A percentile compares a stretch with the other conserved stretches of the same genome.
These are phyloP conservation scores for Oreochromis spilurus DNA, from an alignment of 2,113 vertebrate genomes.

Conservation along the genomic window DNA sequence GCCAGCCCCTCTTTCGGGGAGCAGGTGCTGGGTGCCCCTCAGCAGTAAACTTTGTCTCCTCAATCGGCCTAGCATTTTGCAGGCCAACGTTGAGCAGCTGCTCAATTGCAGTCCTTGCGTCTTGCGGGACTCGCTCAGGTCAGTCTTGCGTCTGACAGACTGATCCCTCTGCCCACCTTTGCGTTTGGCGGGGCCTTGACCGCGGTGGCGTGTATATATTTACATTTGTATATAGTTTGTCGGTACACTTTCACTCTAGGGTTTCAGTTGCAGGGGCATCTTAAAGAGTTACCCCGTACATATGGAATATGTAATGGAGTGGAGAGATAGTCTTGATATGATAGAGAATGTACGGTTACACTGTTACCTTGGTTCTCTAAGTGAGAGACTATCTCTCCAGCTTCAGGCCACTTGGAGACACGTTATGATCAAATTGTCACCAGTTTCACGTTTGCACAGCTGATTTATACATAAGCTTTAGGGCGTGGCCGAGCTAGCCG, in stretches of 20 bases:
- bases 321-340: neutral
- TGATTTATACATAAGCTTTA: neutral
- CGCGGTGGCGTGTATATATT: neutral
- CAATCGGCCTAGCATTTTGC: neutral
- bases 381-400: neutral
- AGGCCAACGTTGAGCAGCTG: neutral
- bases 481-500: neutral
- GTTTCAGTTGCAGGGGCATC: neutral
- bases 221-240: neutral
- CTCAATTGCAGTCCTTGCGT: neutral
- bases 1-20: neutral
- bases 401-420: neutral
- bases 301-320: neutral
- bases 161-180: neutral
- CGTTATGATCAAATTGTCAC: neutral
- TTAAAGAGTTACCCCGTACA: neutral
- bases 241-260: neutral
- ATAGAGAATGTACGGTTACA: neutral
- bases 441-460: neutral
- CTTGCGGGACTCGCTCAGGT: neutral
- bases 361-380: neutral
- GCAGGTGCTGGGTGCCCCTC: neutral
- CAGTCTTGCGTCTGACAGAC: neutral
- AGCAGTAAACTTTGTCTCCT: neutral
- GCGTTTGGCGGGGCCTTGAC: neutral